These are phyloP conservation scores for pig (Sus scrofa) DNA, from an alignment of 2,113 vertebrate genomes.

Conservation along the genomic window DNA sequence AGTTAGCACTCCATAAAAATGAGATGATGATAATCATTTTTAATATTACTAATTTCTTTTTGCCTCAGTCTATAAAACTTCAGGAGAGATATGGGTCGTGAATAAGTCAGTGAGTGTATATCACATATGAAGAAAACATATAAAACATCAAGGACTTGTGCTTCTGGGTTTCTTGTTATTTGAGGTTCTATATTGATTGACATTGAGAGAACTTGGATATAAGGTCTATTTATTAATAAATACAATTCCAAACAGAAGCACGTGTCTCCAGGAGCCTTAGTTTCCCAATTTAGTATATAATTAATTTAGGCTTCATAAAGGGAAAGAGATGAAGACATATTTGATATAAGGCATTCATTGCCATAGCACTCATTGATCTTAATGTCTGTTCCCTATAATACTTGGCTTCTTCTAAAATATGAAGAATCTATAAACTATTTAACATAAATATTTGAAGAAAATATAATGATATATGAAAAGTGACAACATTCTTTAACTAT, in stretches of 20 bases:
- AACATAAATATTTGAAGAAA: slow-evolving; percentile 4
- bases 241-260: not conserved
- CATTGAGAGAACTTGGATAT: not conserved
- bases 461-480: not conserved
- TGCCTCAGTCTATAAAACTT: not conserved
- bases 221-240: not conserved
- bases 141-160: not conserved
- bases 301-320: not conserved
- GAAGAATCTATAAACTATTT: not conserved
- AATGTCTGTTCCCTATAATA: not conserved
- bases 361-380: not conserved
- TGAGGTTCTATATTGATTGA: not conserved
- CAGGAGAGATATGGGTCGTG: not conserved
- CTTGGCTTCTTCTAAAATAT: not conserved
- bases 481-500: not conserved
- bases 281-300: not conserved
- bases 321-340: not conserved
- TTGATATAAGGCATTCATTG: not conserved
- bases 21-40: not conserved
- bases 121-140: not conserved
- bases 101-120: not conserved
- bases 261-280: not conserved
- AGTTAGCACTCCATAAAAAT: not conserved
- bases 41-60: not conserved
- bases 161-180: not conserved